phyloP scores from a whole-genome alignment of 2,888 invertebrate genomes.

The Diaperis boleti region DNA sequence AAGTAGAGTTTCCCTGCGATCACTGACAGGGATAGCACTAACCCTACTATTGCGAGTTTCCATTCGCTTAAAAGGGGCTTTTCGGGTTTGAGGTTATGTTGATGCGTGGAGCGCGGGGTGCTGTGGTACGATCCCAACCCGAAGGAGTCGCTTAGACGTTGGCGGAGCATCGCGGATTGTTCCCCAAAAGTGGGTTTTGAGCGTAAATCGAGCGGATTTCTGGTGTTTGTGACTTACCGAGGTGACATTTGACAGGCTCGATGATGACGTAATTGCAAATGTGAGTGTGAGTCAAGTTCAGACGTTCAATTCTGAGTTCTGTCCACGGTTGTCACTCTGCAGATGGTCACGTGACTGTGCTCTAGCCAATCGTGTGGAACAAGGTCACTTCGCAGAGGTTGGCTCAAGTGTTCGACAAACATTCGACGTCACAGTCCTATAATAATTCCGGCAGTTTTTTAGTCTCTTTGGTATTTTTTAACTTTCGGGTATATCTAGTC shows the following conservation, averaged over 20 bases:
- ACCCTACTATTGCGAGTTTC: conserved; percentile 58
- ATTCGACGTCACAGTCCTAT: too few species aligned
- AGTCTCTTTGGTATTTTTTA: too few species aligned
- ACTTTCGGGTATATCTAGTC: too few species aligned
- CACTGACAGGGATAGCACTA: conserved; percentile 58
- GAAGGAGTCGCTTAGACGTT: conserved; percentile 46
- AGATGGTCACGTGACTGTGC: background rate
- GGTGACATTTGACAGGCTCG: conserved; percentile 1
- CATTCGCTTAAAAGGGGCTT: conserved; percentile 56
- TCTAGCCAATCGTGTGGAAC: background rate
- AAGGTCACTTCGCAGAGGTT: too few species aligned
- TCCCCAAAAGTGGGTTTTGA: background rate
- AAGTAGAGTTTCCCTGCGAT: conserved; percentile 56
- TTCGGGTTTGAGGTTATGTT: conserved; percentile 37
- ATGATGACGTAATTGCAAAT: too few species aligned
- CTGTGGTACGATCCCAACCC: conserved; percentile 8
- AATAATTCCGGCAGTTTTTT: too few species aligned
- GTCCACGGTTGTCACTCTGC: too few species aligned
- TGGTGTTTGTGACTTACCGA: conserved; percentile 1
- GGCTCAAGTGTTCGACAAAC: too few species aligned
- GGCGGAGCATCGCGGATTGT: conserved; percentile 48
- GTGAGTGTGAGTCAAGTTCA: too few species aligned
- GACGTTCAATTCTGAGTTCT: too few species aligned
- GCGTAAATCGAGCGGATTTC: too few species aligned
- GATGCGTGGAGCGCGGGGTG: conserved; percentile 11